Conservation (phyloP, 2,797 vertebrate genomes). For the Gadopsis bispinosus region DNA sequence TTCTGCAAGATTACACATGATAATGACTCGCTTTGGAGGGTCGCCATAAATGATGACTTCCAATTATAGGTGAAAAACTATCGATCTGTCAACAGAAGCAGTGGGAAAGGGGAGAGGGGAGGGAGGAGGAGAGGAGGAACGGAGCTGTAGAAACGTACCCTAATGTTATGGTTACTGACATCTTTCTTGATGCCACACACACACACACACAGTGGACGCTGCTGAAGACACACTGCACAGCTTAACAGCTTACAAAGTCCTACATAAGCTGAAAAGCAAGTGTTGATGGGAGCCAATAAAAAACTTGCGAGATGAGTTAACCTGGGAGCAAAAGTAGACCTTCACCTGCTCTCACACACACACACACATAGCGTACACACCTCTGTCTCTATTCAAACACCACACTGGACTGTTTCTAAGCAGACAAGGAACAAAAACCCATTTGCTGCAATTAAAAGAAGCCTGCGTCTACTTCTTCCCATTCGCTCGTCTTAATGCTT, state of each 20-base stretch:
- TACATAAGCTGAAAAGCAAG: constrained; percentile 31
- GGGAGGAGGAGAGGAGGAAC: background rate
- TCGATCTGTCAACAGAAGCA: constrained; percentile 83
- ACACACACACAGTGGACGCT: constrained; percentile 31
- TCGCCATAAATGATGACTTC: constrained; percentile 83
- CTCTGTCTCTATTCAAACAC: constrained; percentile 45
- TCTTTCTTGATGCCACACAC: constrained; percentile 27
- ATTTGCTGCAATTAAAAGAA: constrained; percentile 48
- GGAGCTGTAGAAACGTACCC: constrained; percentile 32
- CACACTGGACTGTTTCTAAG: constrained; percentile 63
- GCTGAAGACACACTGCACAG: constrained; percentile 33
- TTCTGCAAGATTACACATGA: constrained; percentile 91
- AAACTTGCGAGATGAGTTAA: constrained; percentile 62
- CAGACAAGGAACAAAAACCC: constrained; percentile 53
- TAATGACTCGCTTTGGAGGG: constrained; percentile 87
- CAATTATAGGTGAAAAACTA: constrained; percentile 87
- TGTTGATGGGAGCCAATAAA: constrained; percentile 53
- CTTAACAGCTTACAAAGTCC: constrained; percentile 63
- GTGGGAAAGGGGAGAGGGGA: background rate
- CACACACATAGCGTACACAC: constrained; percentile 5
- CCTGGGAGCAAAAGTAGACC: constrained; percentile 69
- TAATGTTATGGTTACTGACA: constrained; percentile 62
- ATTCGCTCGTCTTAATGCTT: constrained; percentile 29
- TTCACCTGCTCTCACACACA: constrained; percentile 60
- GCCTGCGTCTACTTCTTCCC: constrained; percentile 23